Evolutionary conservation across 2,888 invertebrate genomes (phyloP).

Genomic region (Sericinus montela): DNA sequence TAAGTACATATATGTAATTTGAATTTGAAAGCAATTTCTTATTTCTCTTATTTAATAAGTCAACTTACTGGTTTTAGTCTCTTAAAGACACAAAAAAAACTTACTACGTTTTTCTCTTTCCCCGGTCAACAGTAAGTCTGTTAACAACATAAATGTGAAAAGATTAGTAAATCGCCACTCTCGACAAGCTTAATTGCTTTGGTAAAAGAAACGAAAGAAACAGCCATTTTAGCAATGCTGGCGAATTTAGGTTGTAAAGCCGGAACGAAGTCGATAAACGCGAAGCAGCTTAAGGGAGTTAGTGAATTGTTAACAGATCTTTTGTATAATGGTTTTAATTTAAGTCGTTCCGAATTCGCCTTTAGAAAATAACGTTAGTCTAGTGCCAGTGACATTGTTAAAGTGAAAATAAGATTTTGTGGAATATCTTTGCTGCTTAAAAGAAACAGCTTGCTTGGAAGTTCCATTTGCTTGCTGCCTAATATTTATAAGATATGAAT

Average conservation of each 20-base stretch:
- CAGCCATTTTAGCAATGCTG: not conserved
- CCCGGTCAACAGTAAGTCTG: not conserved
- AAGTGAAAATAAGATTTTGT: too few relatives aligned
- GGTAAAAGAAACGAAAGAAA: not conserved
- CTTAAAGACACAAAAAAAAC: not conserved
- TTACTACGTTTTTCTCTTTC: not conserved
- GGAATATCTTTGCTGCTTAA: too few relatives aligned
- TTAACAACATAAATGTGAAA: not conserved
- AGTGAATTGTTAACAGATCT: not conserved
- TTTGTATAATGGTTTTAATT: not conserved
- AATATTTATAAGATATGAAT: too few relatives aligned
- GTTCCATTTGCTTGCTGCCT: too few relatives aligned
- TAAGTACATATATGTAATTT: too few relatives aligned
- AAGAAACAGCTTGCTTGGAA: too few relatives aligned
- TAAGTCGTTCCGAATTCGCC: not conserved
- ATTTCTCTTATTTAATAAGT: too few relatives aligned
- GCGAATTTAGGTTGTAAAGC: not conserved
- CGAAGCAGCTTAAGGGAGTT: not conserved
- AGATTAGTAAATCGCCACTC: constrained; percentile 1
- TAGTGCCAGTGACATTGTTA: too few relatives aligned
- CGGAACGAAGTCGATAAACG: not conserved
- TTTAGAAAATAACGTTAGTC: not conserved
- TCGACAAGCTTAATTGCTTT: not conserved
- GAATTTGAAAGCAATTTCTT: too few relatives aligned
- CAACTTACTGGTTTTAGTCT: too few relatives aligned